Percentiles rank a stretch among this genome's conserved stretches.
Conservation (phyloP, 2,888 invertebrate species). For the Pyrgus malvae region DNA sequence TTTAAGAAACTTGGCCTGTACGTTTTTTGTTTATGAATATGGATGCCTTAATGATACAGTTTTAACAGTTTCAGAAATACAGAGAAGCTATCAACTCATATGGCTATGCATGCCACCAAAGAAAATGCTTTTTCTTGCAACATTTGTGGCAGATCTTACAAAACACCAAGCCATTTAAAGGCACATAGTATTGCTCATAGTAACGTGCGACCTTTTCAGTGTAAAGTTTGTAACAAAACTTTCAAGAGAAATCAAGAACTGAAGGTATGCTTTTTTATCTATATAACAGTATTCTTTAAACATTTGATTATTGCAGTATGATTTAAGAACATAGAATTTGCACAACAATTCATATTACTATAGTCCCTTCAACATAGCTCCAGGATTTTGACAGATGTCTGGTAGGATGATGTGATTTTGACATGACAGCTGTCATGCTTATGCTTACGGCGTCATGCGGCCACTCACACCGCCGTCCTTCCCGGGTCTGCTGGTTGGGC, state of each 20-base stretch:
- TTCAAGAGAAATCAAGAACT: conserved; percentile 89
- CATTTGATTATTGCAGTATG: not conserved
- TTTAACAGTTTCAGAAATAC: conserved; percentile 72
- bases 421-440: too few relatives aligned
- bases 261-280: conserved; percentile 69
- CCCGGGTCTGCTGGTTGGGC: too few relatives aligned
- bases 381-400: too few relatives aligned
- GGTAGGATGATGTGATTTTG: too few relatives aligned
- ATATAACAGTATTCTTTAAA: not conserved
- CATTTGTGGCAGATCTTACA: conserved; percentile 87
- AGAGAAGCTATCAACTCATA: conserved; percentile 83
- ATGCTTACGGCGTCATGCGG: too few relatives aligned
- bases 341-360: too few relatives aligned
- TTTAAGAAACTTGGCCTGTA: too few relatives aligned
- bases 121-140: conserved; percentile 70
- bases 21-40: too few relatives aligned
- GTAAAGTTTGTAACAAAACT: conserved; percentile 85
- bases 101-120: conserved; percentile 61
- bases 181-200: conserved; percentile 88
- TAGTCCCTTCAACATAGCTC: too few relatives aligned
- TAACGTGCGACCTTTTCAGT: conserved; percentile 85
- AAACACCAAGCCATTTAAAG: conserved; percentile 84
- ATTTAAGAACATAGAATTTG: not conserved
- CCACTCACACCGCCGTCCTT: too few relatives aligned
- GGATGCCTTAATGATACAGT: too few relatives aligned